phyloP scores from a whole-genome alignment of 2,797 vertebrate species.

The Phoeniculus purpureus region DNA sequence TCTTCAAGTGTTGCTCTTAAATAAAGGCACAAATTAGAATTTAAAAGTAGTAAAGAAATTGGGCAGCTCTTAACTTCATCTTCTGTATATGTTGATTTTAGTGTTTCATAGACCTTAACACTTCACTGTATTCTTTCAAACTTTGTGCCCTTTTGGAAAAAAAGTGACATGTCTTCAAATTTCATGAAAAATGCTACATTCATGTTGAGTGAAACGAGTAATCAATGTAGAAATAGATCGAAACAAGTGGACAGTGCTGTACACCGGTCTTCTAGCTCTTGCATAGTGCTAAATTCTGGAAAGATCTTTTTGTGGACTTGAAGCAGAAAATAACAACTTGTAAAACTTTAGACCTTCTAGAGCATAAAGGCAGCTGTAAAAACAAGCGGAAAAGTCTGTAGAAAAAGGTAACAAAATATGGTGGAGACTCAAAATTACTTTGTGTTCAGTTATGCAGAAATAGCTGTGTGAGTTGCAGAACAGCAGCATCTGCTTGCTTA shows the following conservation, averaged over 20 bases:
- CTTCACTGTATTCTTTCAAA: background rate
- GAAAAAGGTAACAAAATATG: background rate
- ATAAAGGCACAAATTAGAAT: too few relatives aligned
- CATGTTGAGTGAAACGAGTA: background rate
- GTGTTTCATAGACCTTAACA: background rate
- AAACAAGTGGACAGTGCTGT: background rate
- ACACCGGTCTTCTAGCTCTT: background rate
- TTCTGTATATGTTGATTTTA: background rate
- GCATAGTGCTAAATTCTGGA: background rate
- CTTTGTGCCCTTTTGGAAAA: background rate
- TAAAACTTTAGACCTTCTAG: conserved; percentile 34
- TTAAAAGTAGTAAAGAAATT: background rate
- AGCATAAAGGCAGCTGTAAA: conserved; percentile 46
- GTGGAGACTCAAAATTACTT: background rate
- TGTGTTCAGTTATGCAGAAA: background rate
- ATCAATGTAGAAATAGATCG: background rate
- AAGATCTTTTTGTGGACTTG: conserved; percentile 14
- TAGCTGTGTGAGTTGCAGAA: background rate
- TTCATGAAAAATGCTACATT: background rate
- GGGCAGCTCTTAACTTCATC: background rate
- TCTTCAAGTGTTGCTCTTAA: background rate
- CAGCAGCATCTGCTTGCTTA: accelerated
- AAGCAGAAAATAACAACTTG: conserved; percentile 7
- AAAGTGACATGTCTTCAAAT: background rate
- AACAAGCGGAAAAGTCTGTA: conserved; percentile 25